A percentile compares a stretch with the other conserved stretches of the same genome.
These are phyloP conservation scores for Falco concolor DNA, from an alignment of 2,797 vertebrate species.

Conservation along the genomic window DNA sequence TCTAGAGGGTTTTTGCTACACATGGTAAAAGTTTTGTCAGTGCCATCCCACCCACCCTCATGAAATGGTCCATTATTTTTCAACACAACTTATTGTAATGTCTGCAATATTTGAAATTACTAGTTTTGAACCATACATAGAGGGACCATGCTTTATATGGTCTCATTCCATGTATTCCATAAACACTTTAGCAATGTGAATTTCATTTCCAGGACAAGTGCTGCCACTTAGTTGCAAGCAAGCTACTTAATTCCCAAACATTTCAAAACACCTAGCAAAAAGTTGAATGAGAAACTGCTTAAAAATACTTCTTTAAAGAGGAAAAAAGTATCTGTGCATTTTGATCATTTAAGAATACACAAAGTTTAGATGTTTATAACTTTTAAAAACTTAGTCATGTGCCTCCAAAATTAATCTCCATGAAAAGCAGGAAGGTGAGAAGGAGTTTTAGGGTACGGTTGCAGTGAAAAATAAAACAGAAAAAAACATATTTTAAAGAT, in stretches of 20 bases:
- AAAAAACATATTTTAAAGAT: background rate
- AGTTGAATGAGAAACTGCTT: background rate
- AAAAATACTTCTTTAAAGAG: background rate
- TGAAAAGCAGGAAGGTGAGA: background rate
- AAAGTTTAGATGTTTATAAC: background rate
- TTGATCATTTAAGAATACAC: background rate
- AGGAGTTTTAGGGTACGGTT: background rate
- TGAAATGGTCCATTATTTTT: conserved; percentile 18
- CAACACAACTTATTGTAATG: background rate
- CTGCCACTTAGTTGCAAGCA: conserved; percentile 4
- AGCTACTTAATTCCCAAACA: background rate
- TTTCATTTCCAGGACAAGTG: conserved; percentile 44
- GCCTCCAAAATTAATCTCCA: background rate
- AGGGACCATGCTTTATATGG: background rate
- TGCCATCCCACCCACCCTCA: background rate
- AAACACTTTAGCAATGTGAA: conserved; percentile 46
- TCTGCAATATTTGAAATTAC: conserved; percentile 2
- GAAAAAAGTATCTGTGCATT: background rate
- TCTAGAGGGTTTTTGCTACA: background rate
- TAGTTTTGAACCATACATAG: background rate
- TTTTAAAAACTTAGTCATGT: background rate
- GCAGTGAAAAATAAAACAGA: background rate
- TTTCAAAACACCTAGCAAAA: conserved; percentile 37
- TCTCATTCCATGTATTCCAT: conserved; percentile 37
- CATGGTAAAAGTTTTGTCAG: background rate